A percentile compares a stretch with the other conserved stretches of the same genome.
Evolutionary conservation across 2,888 invertebrate species (phyloP).

Genomic region (Listrodromus nycthemerus): DNA sequence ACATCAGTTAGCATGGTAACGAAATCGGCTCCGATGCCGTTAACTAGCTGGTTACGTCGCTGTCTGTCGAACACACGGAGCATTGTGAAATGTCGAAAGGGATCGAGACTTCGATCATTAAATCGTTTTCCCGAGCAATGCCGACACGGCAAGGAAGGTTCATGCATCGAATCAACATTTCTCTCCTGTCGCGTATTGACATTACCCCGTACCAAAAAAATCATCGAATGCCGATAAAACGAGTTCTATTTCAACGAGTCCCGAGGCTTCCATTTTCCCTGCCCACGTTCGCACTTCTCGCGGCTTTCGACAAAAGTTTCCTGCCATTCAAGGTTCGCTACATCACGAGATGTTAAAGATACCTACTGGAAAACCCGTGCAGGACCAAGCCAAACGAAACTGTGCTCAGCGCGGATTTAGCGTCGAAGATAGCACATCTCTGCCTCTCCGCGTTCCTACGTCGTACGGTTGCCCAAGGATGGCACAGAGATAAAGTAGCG

Average conservation of each 20-base stretch:
- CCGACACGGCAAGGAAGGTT: too few species aligned
- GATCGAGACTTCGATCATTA: background rate
- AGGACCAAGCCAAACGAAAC: constrained; percentile 4
- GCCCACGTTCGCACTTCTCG: background rate
- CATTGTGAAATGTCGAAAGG: background rate
- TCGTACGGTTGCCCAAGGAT: constrained; percentile 33
- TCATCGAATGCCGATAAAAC: background rate
- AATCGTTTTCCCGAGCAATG: background rate
- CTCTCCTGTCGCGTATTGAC: background rate
- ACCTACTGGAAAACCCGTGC: background rate
- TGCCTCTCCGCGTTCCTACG: constrained; percentile 6
- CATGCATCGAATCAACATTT: background rate
- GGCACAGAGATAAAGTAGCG: constrained; percentile 64
- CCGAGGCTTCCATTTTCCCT: background rate
- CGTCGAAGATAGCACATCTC: constrained; percentile 43
- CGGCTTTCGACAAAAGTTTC: constrained; percentile 1
- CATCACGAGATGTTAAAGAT: background rate
- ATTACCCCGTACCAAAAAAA: background rate
- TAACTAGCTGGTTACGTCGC: background rate
- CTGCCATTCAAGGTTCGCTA: constrained; percentile 18
- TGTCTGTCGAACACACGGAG: background rate
- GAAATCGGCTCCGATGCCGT: background rate
- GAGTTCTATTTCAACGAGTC: constrained; percentile 31
- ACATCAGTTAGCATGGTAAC: constrained; percentile 32
- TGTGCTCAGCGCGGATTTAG: constrained; percentile 40